Evolutionary conservation across 30 jellyfish, hydroid and myxozoan species (phyloP).

Genomic region (Hydractinia echinata): DNA sequence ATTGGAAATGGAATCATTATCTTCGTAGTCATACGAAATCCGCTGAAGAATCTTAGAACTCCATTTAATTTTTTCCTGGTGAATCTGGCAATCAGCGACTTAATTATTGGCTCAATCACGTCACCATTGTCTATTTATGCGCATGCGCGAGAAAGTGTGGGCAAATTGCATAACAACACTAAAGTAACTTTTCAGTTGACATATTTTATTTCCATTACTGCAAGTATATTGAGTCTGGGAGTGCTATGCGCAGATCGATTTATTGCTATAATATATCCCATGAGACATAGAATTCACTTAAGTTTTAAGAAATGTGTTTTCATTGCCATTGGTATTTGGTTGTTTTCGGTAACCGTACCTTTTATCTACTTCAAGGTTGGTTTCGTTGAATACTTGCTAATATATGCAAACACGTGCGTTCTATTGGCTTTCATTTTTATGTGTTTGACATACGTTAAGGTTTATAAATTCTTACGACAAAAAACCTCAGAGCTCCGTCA

Average conservation of each 20-base stretch:
- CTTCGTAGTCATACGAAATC: constrained; percentile 20
- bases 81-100: constrained; percentile 24
- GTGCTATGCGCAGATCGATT: constrained; percentile 21
- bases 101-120: constrained; percentile 22
- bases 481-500: neutral
- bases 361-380: constrained; percentile 35
- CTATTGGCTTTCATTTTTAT: neutral
- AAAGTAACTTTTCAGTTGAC: neutral
- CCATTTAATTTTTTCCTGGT: constrained; percentile 31
- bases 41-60: constrained; percentile 29
- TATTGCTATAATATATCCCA: constrained; percentile 14
- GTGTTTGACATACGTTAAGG: neutral
- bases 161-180: neutral
- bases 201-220: constrained; percentile 13
- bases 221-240: constrained; percentile 19
- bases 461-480: neutral
- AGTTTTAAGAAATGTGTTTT: constrained; percentile 17
- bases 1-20: constrained; percentile 27
- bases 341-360: constrained; percentile 19
- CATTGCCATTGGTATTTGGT: constrained; percentile 19
- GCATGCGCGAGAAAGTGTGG: constrained; percentile 4
- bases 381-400: constrained; percentile 1
- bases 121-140: constrained; percentile 20
- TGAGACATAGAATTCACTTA: constrained; percentile 6
- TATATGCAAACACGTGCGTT: neutral